Base-by-base conservation (phyloP, 2,888 invertebrate genomes). In the Cancer borealis region DNA sequence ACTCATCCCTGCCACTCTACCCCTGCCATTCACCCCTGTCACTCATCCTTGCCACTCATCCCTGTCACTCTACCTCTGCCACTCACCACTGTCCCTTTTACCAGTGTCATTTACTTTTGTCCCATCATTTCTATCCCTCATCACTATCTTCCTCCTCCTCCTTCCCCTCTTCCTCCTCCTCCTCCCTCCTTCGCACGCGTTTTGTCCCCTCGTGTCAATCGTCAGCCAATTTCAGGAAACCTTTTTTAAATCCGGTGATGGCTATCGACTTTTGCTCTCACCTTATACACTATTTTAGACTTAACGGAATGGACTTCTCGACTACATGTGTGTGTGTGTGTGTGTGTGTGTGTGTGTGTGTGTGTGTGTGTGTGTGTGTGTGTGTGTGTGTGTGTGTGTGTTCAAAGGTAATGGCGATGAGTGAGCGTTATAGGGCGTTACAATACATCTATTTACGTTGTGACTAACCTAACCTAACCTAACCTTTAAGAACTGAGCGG, bases 351-450 rank as follows among this genome's bases (percentile, higher is more conserved):
- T 39, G 46, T 88, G 88, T 88, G 88, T 45, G 45, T 46, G 39
- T 39, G 46, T 88, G 88, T 88, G 46, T 88, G 88, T 88, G 46
- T 87, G 87, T 87, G 87, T 87, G 45, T 45, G 87, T 87, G 87
- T 39, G 45, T 87, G 87, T 45, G 39, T 46, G 45, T 87, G 45
- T 46, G 87, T 66, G 66, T 66, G 66, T 66, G 66, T 66, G 66
- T 21, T 17, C 10, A 10, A 8, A 10, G 5, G 88, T 88, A 21
- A 14, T 54, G 54, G 8, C 12, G 8, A 3, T 54, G 54, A 12
- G 54, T 54, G 54, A 12, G 54, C 14, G 54, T 54, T 39, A 39
- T 39, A 39, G 39, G 2, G 39, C 39, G 39, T 39, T 39, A 39
- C 39, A 39, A 39, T 39, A 39, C 39, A 39, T 39, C 39, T 39